phyloP scores from a whole-genome alignment of 2,797 vertebrate species.

The Pteronotus mesoamericanus region DNA sequence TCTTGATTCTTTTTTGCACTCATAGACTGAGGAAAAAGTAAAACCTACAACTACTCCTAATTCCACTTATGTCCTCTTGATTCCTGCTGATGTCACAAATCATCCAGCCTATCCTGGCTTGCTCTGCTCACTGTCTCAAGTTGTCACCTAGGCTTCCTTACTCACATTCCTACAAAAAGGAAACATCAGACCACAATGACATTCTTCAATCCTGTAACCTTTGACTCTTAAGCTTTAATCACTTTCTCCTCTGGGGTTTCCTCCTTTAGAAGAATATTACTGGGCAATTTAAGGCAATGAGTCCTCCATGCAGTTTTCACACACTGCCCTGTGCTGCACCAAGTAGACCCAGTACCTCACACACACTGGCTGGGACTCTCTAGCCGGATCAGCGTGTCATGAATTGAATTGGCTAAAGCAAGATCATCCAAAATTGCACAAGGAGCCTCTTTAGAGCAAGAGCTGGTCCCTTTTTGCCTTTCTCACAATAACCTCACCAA shows the following conservation, averaged over 20 bases:
- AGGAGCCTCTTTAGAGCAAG: conserved; percentile 75
- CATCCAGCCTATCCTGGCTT: neutral
- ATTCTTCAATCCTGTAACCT: neutral
- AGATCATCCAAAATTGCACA: neutral
- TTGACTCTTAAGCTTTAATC: neutral
- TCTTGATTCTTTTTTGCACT: neutral
- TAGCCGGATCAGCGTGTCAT: accelerated
- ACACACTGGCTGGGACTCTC: neutral
- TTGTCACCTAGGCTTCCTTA: neutral
- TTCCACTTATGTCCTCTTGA: neutral
- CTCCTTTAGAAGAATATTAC: neutral
- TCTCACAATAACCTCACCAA: conserved; percentile 91
- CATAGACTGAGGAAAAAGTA: neutral
- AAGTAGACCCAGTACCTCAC: neutral
- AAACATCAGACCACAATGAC: neutral
- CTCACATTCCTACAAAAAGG: neutral
- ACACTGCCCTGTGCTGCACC: neutral
- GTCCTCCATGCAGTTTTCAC: neutral
- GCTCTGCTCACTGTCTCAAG: neutral
- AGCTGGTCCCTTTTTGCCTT: conserved; percentile 84
- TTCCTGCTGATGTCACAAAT: neutral
- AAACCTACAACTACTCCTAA: neutral
- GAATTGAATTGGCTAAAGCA: neutral
- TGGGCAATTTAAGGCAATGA: neutral
- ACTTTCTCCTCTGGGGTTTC: neutral